Percentiles rank a stretch among this genome's conserved stretches.
phyloP scores from a whole-genome alignment of 2,888 invertebrate species.

The Elegia similella region DNA sequence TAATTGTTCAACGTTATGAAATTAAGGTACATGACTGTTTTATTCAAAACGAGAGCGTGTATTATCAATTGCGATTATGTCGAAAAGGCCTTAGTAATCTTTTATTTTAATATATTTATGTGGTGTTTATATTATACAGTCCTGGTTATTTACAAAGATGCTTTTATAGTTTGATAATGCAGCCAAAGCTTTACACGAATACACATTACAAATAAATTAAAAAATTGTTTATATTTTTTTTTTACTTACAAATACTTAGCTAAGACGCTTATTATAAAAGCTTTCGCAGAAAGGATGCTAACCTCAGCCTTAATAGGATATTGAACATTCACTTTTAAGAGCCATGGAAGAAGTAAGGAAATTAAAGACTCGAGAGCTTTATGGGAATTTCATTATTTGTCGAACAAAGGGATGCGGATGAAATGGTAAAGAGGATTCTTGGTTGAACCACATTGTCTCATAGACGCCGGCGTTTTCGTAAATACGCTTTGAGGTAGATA shows the following conservation, averaged over 20 bases:
- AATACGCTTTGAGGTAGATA: slow-evolving; percentile 22
- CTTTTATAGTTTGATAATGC: too few species aligned
- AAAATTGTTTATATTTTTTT: too few species aligned
- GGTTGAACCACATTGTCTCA: slow-evolving; percentile 45
- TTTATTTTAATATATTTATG: too few species aligned
- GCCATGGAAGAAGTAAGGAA: slow-evolving; percentile 56
- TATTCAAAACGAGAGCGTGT: too few species aligned
- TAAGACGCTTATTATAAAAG: not conserved
- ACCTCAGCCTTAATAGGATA: slow-evolving; percentile 59
- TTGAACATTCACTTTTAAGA: slow-evolving; percentile 52
- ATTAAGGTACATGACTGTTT: too few species aligned
- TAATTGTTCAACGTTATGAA: too few species aligned
- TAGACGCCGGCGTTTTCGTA: slow-evolving; percentile 68
- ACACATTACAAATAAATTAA: too few species aligned
- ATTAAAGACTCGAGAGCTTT: slow-evolving; percentile 64
- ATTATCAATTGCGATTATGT: too few species aligned
- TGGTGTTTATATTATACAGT: too few species aligned
- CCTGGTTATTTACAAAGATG: too few species aligned
- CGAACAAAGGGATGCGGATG: slow-evolving; percentile 52
- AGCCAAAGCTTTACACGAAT: too few species aligned
- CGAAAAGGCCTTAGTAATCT: too few species aligned
- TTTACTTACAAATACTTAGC: not conserved
- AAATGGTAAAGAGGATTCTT: slow-evolving; percentile 43
- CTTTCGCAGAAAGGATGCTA: slow-evolving; percentile 51
- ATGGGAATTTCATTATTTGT: slow-evolving; percentile 64